Base-by-base conservation (phyloP, 2,797 vertebrate genomes). In the Coluber constrictor region DNA sequence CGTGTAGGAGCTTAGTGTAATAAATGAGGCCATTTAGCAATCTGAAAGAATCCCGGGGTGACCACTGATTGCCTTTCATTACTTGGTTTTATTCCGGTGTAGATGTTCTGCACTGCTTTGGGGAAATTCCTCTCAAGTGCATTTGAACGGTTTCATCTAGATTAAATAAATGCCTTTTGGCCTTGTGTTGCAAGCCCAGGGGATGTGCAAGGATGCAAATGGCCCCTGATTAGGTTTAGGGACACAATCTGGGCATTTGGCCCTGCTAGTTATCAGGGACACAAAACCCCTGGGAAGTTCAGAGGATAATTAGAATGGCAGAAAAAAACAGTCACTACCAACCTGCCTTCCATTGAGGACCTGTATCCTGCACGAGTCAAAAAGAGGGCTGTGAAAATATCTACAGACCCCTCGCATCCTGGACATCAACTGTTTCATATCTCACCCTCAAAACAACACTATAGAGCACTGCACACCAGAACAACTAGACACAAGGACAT, bases 21-120 rank as follows among this genome's bases (percentile, higher is more conserved):
- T 60, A 90, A 91, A 88, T 10, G 37, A 94, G 55, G 54, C 70
- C 86, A 88, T 83, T 93, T 29, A 63, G 90, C 94, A 93, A 89
- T 20, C 6, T 0, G 2, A 92, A 92, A 54, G 63, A 61, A 60
- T 83, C 86, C 86, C 43, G 10, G 86, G 74, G 63, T 88, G 92
- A 93, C 83, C 61, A 1, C 4, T 70, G 3, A 91, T 91, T 92
- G 83, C 3, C 91, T 89, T 89, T 37, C 90, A 0, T 51, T 89
- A 7, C 55, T 66, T 51, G 0, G 51, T 93, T 93, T 93, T 3
- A 63, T 61, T 56, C 15, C 32, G 18, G 57, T 29, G 0, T 91
- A 74, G 23, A 0, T 8, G 90, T 18, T 88, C 1, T 47, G 12
- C 8, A 16, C 2, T 60, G 20, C 11, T 54, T 55, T 0, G 29